phyloP scores from a whole-genome alignment of 2,888 invertebrate species.

The Spodoptera picta region DNA sequence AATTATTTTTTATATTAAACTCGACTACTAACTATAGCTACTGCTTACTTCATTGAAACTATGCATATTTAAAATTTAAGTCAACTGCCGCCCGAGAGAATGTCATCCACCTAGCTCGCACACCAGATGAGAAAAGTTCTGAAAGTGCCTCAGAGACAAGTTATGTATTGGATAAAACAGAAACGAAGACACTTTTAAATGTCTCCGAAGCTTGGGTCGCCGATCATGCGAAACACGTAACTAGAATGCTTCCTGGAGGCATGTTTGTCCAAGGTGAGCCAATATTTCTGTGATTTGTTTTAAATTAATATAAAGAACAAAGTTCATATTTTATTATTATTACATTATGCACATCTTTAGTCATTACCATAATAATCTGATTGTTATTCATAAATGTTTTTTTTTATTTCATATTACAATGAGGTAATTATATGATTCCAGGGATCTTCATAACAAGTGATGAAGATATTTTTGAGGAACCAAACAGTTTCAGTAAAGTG shows the following conservation, averaged over 20 bases:
- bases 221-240: constrained; percentile 95
- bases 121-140: constrained; percentile 88
- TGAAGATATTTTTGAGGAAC: constrained; percentile 90
- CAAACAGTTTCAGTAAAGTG: constrained; percentile 88
- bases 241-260: constrained; percentile 97
- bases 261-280: constrained; percentile 92
- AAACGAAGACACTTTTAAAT: constrained; percentile 83
- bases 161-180: constrained; percentile 72
- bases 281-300: not conserved
- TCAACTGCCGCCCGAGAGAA: constrained; percentile 91
- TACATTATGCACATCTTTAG: not conserved
- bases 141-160: constrained; percentile 74
- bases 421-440: constrained; percentile 60
- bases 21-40: no score
- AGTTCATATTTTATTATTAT: constrained; percentile 6
- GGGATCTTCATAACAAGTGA: constrained; percentile 93
- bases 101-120: constrained; percentile 94
- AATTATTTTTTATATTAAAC: no score
- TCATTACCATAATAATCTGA: constrained; percentile 5
- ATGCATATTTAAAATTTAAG: constrained; percentile 79
- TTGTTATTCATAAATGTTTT: not conserved
- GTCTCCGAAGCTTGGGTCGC: constrained; percentile 92
- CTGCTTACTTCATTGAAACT: no score
- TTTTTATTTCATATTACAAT: not conserved
- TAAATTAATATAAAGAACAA: constrained; percentile 6